phyloP scores from a whole-genome alignment of 2,113 vertebrate genomes.

The Deroptyus accipitrinus region DNA sequence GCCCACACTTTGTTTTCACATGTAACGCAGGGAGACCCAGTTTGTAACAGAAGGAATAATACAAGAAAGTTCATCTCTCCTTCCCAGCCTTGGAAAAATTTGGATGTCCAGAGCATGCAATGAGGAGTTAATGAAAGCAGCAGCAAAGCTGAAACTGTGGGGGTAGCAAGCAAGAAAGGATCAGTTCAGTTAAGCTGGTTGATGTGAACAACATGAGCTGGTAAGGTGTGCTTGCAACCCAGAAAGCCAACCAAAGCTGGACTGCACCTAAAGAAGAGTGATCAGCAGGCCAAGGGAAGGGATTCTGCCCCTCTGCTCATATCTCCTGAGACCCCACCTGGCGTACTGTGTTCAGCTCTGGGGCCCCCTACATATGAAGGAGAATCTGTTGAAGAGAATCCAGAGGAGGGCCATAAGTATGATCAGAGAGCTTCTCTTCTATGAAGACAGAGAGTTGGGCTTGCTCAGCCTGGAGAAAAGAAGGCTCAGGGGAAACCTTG shows the following conservation, averaged over 20 bases:
- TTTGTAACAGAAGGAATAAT: not conserved
- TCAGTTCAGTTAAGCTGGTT: not conserved
- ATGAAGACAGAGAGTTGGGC: not conserved
- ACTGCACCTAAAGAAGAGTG: not conserved
- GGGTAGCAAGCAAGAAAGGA: not conserved
- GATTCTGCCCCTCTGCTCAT: not conserved
- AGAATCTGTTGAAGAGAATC: not conserved
- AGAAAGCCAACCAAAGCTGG: not conserved
- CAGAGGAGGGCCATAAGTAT: not conserved
- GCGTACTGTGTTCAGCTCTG: not conserved
- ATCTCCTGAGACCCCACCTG: not conserved
- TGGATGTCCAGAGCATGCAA: not conserved
- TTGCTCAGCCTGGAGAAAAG: not conserved
- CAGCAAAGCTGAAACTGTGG: not conserved
- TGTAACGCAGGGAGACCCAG: not conserved
- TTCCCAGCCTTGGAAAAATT: not conserved
- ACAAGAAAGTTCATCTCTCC: not conserved
- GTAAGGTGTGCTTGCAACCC: not conserved
- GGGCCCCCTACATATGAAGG: not conserved
- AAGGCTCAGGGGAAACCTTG: not conserved
- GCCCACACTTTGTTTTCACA: not conserved
- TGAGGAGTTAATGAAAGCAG: not conserved
- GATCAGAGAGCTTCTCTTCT: not conserved
- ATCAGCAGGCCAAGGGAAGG: not conserved
- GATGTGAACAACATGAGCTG: not conserved